These are phyloP conservation scores for Acholoe squamosa DNA, from an alignment of 2,888 invertebrate genomes.

Conservation along the genomic window DNA sequence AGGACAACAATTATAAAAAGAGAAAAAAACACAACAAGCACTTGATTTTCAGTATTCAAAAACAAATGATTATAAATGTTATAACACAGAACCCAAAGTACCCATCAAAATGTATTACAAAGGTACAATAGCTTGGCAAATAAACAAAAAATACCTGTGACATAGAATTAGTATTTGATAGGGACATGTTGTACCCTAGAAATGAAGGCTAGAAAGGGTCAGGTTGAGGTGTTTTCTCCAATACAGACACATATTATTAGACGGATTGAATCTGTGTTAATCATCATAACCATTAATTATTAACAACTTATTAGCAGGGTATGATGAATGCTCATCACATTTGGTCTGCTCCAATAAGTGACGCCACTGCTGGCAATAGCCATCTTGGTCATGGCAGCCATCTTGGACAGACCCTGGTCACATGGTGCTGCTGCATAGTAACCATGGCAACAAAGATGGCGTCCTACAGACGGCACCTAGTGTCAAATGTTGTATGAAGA, in stretches of 20 bases:
- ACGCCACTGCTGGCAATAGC: background rate
- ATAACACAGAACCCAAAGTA: too few relatives aligned
- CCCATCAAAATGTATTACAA: too few relatives aligned
- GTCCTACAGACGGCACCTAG: constrained; percentile 40
- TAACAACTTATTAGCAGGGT: constrained; percentile 9
- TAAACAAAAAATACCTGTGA: too few relatives aligned
- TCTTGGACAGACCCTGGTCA: constrained; percentile 49
- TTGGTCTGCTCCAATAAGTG: constrained; percentile 30
- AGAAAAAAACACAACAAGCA: background rate
- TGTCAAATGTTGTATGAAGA: constrained; percentile 58
- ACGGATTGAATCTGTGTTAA: constrained; percentile 33
- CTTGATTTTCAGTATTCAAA: background rate
- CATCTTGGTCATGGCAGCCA: constrained; percentile 43
- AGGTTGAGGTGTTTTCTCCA: too few relatives aligned
- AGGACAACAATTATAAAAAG: too few relatives aligned
- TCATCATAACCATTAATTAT: background rate
- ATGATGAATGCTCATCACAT: background rate
- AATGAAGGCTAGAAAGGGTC: too few relatives aligned
- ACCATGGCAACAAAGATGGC: constrained; percentile 8
- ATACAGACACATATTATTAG: background rate
- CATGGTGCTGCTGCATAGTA: constrained; percentile 53
- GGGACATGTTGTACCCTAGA: too few relatives aligned
- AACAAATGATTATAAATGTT: too few relatives aligned
- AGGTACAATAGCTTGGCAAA: too few relatives aligned
- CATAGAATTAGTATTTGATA: too few relatives aligned